These are phyloP conservation scores for Drosophila persimilis DNA, from an alignment of 1,140 invertebrate genomes.

Conservation along the genomic window DNA sequence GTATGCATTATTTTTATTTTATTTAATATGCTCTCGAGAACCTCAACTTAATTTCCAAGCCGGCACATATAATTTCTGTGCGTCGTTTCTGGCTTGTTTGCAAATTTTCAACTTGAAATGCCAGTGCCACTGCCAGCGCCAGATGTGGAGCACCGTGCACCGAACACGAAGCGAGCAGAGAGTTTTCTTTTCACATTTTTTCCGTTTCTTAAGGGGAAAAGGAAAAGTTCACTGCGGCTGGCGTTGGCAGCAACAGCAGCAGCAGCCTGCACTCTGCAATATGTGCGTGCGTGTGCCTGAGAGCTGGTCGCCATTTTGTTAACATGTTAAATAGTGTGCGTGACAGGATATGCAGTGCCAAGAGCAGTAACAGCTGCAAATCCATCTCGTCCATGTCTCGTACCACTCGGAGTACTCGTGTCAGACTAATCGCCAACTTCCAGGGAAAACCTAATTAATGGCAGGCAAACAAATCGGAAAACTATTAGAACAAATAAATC, in stretches of 20 bases:
- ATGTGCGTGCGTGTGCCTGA: constrained; percentile 25
- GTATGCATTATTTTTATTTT: constrained; percentile 9
- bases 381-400: neutral
- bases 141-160: constrained; percentile 45
- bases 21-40: constrained; percentile 5
- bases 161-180: constrained; percentile 39
- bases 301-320: constrained; percentile 50
- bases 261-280: constrained; percentile 49
- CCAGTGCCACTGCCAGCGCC: constrained; percentile 30
- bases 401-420: too few relatives aligned
- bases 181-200: constrained; percentile 46
- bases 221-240: constrained; percentile 62
- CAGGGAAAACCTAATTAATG: constrained; percentile 22
- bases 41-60: constrained; percentile 26
- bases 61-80: constrained; percentile 43
- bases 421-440: neutral
- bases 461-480: constrained; percentile 34
- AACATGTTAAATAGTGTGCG: constrained; percentile 60
- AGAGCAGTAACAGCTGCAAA: constrained; percentile 24
- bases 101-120: constrained; percentile 76
- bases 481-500: constrained; percentile 27
- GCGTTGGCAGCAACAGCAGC: constrained; percentile 54
- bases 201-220: constrained; percentile 38
- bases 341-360: constrained; percentile 59
- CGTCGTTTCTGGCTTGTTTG: constrained; percentile 61